Conservation (phyloP, 2,888 invertebrate species). For the Asteroscopus sphinx region DNA sequence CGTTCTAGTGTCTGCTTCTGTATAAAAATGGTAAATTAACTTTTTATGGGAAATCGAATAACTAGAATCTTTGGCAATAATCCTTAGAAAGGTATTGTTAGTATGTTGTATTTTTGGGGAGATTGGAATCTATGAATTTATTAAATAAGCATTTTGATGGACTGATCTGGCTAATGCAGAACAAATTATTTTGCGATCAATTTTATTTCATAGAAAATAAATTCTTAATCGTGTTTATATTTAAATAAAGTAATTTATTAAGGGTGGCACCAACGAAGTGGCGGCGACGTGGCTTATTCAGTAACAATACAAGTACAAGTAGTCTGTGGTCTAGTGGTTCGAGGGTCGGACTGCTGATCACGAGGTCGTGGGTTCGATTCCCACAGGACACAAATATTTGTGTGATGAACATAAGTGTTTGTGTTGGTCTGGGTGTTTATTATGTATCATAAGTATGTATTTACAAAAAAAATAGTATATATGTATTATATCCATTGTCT, state of each 20-base stretch:
- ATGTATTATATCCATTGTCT: too few species aligned
- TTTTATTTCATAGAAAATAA: background rate
- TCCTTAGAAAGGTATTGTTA: background rate
- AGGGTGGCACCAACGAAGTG: too few species aligned
- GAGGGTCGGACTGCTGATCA: too few species aligned
- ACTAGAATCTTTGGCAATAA: constrained; percentile 10
- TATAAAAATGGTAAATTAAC: background rate
- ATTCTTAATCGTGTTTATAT: background rate
- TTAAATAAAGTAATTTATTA: constrained; percentile 4
- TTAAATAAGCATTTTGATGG: constrained; percentile 33
- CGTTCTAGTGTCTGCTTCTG: constrained; percentile 16
- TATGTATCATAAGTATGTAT: too few species aligned
- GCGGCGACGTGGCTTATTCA: too few species aligned
- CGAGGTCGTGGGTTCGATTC: too few species aligned
- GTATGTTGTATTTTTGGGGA: constrained; percentile 11
- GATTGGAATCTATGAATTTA: constrained; percentile 45
- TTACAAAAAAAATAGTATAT: too few species aligned
- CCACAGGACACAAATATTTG: too few species aligned
- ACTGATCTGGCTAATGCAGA: constrained; percentile 30
- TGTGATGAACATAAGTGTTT: too few species aligned
- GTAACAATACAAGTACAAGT: too few species aligned
- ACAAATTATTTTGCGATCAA: background rate
- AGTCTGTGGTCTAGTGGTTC: too few species aligned
- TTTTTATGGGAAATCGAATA: constrained; percentile 16
- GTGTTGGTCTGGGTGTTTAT: too few species aligned